Evolutionary conservation across 2,113 vertebrate genomes (phyloP), one percentile per base, ranked within the genome.

Genomic region (Poeciliopsis turrubarensis): DNA sequence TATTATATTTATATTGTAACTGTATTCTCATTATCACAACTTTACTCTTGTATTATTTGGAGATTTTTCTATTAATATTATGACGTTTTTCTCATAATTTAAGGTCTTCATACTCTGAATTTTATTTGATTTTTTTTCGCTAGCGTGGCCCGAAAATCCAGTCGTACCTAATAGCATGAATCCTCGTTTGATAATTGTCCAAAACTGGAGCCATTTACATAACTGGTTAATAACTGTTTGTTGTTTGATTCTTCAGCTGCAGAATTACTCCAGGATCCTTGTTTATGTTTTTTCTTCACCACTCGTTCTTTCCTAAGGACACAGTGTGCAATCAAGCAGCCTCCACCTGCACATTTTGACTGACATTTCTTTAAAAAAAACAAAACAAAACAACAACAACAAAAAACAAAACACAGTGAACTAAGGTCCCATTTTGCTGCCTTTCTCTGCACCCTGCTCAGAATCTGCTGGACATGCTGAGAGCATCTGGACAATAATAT

Each of bases 311-410:
- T 19, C 3, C 51, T n/a, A 25, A 54, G 51, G 25, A 25, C 51
- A 22, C 51, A 25, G 5, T 54, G 51, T 47, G 27, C n/a, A 75
- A 76, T 60, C 13, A 29, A 62, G 73, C 71, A 47, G 67, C 64
- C 57, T 78, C 51, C 64, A 74, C 68, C 66, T 82, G 74, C 60
- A 67, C 78, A 70, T 67, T 68, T 71, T 90, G 73, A 89, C 75
- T 86, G 84, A 82, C 72, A 70, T 74, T 86, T 87, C 72, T 82
- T 67, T n/a, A n/a, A 39, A 83, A 76, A 83, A 81, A 79, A 84
- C 72, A 39, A 66, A 34, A 34, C 5, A 32, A 5, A 29, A 2
- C 2, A 29, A 29, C 29, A 29, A 29, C 29, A 29, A 34, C 44
- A 81, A 73, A 81, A 81, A 79, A 84, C 70, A 39, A 66, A 8